A percentile compares a stretch with the other conserved stretches of the same genome.
phyloP scores from a whole-genome alignment of 2,888 invertebrate genomes.

The Matsumyia berberina region DNA sequence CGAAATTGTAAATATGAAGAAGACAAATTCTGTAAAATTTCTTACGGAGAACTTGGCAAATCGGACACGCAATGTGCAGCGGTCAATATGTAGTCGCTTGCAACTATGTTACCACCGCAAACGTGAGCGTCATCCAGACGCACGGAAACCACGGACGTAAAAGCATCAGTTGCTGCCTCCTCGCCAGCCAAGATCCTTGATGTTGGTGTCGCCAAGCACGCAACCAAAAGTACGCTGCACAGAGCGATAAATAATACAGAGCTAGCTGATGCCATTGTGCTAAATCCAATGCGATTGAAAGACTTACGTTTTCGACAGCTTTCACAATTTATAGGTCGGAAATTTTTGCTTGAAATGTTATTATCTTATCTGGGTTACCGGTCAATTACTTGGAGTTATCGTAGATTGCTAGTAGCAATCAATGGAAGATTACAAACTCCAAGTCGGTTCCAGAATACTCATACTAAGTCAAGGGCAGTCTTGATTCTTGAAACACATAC shows the following conservation, averaged over 20 bases:
- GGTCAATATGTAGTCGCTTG: slow-evolving; percentile 78
- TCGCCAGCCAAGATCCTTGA: slow-evolving; percentile 81
- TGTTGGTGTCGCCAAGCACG: slow-evolving; percentile 52
- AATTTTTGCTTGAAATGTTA: slow-evolving; percentile 19
- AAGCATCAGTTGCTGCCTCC: slow-evolving; percentile 79
- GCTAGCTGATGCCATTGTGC: slow-evolving; percentile 46
- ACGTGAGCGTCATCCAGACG: slow-evolving; percentile 80
- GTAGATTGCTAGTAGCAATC: slow-evolving; percentile 30
- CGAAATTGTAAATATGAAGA: neutral
- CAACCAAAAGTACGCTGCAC: slow-evolving; percentile 20
- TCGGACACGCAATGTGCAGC: slow-evolving; percentile 81
- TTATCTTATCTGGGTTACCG: slow-evolving; percentile 37
- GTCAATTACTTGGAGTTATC: slow-evolving; percentile 27
- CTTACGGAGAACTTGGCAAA: slow-evolving; percentile 77
- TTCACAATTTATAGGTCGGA: slow-evolving; percentile 65
- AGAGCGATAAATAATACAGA: slow-evolving; percentile 36
- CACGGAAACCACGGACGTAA: slow-evolving; percentile 82
- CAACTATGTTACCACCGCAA: slow-evolving; percentile 81
- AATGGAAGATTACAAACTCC: slow-evolving; percentile 3
- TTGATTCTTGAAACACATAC: neutral
- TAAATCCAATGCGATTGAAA: slow-evolving; percentile 51
- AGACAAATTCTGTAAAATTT: slow-evolving; percentile 10
- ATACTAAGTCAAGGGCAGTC: neutral
- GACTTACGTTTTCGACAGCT: slow-evolving; percentile 56
- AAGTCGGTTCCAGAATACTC: neutral